These are phyloP conservation scores for Prinia subflava DNA, from an alignment of 2,113 vertebrate species.

Conservation along the genomic window DNA sequence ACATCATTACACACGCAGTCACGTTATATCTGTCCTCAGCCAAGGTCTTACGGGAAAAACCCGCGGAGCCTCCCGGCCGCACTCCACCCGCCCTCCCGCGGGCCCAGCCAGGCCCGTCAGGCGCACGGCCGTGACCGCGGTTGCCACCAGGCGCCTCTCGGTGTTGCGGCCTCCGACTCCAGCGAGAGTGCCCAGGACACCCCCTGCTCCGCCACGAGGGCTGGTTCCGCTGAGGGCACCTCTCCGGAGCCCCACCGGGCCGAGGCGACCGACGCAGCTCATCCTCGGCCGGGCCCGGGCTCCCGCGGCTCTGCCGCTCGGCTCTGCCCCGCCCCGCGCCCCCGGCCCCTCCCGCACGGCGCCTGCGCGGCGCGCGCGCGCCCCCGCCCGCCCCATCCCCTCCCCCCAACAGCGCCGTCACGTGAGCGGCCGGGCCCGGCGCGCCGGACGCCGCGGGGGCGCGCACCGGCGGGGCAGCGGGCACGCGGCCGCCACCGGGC, in stretches of 20 bases:
- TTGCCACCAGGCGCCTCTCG: background rate
- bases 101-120: too few species aligned
- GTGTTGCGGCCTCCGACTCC: too few species aligned
- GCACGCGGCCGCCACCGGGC: too few species aligned
- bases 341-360: background rate
- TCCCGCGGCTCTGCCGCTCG: too few species aligned
- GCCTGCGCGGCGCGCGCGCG: background rate
- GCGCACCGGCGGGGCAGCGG: too few species aligned
- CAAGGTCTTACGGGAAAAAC: background rate
- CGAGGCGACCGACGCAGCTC: rapidly evolving
- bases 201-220: rapidly evolving
- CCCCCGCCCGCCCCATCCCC: background rate
- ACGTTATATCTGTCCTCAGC: too few species aligned
- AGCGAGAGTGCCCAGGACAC: rapidly evolving
- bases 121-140: rapidly evolving
- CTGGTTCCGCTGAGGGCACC: background rate
- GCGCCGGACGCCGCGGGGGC: too few species aligned
- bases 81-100: background rate
- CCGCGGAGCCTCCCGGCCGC: background rate
- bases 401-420: background rate
- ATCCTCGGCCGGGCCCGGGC: rapidly evolving
- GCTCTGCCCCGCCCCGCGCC: too few species aligned
- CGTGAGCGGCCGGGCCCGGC: too few species aligned
- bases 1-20: too few species aligned
- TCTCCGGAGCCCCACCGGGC: rapidly evolving